Evolutionary conservation across 1,140 invertebrate genomes (phyloP), one percentile per base, ranked within the genome.

Genomic region (Scaptomyza graminum): DNA sequence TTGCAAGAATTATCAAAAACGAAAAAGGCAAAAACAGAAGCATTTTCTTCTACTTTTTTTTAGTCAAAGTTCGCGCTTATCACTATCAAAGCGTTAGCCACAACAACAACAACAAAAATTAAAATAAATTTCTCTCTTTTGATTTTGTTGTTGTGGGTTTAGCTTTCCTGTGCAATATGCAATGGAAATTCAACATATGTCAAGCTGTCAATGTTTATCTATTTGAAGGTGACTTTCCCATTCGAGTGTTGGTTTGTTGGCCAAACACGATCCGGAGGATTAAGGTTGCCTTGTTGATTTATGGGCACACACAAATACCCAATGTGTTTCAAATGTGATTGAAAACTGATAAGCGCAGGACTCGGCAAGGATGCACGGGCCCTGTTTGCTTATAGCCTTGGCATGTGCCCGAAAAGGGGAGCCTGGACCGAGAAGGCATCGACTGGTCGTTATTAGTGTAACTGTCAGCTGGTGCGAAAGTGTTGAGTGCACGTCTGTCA

Each of bases 121-220:
- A n/a, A n/a, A n/a, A n/a, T n/a, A n/a, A n/a, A n/a, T n/a, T n/a
- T n/a, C n/a, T 18, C 18, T 22, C 18, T 22, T 22, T 22, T 22
- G 18, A 22, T 22, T 22, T 22, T 22, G 2, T 22, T 22, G 18
- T 22, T 22, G 18, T 22, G 18, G n/a, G n/a, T 7, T 31, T 31
- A 31, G 7, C 28, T 31, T 28, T 2, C 3, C 13, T n/a, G 41
- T 5, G 41, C 12, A 66, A 60, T 62, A 56, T 46, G 68, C 41
- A 50, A 55, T 55, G 69, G 15, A 62, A 63, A 61, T 88, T 83
- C 73, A 76, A 88, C 83, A 88, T 81, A 88, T 88, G 83, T 88
- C 83, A 69, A 77, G 83, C 83, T 88, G 84, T 88, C 83, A 88
- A 88, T 88, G 68, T 79, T 88, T 88, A 88, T 88, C 83, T 88